Conservation (phyloP, 2,797 vertebrate genomes). For the Semotilus atromaculatus region DNA sequence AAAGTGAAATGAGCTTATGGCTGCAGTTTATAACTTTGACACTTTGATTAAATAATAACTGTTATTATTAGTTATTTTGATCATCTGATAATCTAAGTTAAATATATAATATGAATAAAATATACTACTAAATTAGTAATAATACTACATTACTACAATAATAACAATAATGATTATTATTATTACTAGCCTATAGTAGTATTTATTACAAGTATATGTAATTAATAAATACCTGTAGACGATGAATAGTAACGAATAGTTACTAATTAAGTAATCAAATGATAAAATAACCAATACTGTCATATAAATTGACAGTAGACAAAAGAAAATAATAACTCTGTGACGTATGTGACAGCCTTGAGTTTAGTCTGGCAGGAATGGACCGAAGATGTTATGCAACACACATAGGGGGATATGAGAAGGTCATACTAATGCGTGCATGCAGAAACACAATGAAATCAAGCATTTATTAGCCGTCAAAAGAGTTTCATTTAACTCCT, state of each 20-base stretch:
- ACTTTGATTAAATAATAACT: background rate
- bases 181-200: background rate
- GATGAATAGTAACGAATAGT: background rate
- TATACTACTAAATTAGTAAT: background rate
- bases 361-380: background rate
- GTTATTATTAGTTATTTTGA: background rate
- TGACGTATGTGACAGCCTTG: background rate
- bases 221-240: background rate
- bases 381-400: background rate
- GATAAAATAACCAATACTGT: background rate
- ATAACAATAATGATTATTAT: background rate
- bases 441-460: background rate
- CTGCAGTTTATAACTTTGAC: background rate
- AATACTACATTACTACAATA: background rate
- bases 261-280: background rate
- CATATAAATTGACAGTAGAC: too few species aligned
- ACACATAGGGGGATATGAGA: conserved; percentile 14
- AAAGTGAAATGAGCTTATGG: background rate
- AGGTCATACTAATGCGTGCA: background rate
- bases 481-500: background rate
- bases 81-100: background rate
- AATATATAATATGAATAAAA: background rate
- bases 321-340: background rate
- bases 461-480: background rate
- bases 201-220: background rate